Base-by-base conservation (phyloP, 2,113 vertebrate species). In the Scartelaos histophorus region DNA sequence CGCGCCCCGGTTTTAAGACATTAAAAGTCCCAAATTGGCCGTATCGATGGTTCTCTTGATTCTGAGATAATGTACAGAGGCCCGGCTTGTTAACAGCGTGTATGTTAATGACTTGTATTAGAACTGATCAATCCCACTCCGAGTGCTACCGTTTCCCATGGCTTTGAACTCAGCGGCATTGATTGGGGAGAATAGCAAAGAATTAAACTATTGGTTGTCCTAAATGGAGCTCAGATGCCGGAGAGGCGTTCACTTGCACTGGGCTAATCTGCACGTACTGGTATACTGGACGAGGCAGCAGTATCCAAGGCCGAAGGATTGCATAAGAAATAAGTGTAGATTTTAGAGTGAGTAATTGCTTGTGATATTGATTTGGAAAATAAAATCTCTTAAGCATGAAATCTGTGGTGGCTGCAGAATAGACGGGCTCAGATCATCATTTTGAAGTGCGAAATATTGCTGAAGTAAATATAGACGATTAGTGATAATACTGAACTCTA, bases 71-170 rank as follows among this genome's bases (percentile, higher is more conserved):
- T 86, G 87, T 89, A 92, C 90, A 92, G 85, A 90, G 85, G 82
- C 83, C 86, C 80, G 58, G 80, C 87, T 94, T 93, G 92, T 93
- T 94, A 93, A 93, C 92, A 93, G 71, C 86, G 83, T 94, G 91
- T 92, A 91, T 92, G 91, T 87, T 93, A 92, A 93, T 93, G 89
- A 91, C 87, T 88, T 84, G 90, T 82, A 90, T 92, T 92, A 92
- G 87, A 91, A 84, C 73, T 92, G 88, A 93, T 93, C 92, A 91
- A 94, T 93, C 82, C 73, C 46, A 43, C 86, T 86, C 74, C 85
- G 90, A 85, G 90, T 83, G 78, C 84, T 57, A 76, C 85, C 64
- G 34, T 85, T 91, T 91, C 87, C 85, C 86, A 83, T 79, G 71
- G 67, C 92, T 94, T 93, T 93, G 92, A 93, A 93, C 92, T 87